phyloP scores from a whole-genome alignment of 2,113 vertebrate species.

The Stegostoma tigrinum region DNA sequence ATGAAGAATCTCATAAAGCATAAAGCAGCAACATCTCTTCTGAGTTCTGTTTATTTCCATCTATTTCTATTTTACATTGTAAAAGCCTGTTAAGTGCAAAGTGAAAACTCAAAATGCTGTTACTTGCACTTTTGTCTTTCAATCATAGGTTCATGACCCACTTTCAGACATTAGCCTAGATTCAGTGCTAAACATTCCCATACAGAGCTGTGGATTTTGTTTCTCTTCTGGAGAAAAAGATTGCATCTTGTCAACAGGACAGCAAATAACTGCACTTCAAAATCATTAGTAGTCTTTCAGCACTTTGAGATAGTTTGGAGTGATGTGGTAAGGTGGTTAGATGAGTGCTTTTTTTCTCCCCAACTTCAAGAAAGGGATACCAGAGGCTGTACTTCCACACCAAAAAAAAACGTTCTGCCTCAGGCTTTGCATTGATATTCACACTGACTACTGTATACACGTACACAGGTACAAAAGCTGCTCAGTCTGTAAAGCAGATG shows the following conservation, averaged over 20 bases:
- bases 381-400: neutral
- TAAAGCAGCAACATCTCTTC: neutral
- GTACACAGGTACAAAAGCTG: neutral
- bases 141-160: neutral
- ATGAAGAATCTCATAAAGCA: neutral
- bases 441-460: neutral
- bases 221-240: neutral
- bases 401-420: neutral
- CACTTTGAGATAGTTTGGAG: neutral
- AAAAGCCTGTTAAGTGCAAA: neutral
- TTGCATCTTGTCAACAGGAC: neutral
- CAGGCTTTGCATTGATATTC: neutral
- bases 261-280: neutral
- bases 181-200: neutral
- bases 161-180: neutral
- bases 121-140: neutral
- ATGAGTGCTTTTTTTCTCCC: neutral
- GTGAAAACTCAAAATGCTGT: neutral
- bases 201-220: neutral
- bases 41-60: neutral
- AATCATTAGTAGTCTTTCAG: neutral
- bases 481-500: neutral
- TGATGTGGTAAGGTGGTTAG: neutral
- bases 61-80: neutral
- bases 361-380: neutral